These are phyloP conservation scores for Micropterix aruncella DNA, from an alignment of 2,888 invertebrate genomes.

Conservation along the genomic window DNA sequence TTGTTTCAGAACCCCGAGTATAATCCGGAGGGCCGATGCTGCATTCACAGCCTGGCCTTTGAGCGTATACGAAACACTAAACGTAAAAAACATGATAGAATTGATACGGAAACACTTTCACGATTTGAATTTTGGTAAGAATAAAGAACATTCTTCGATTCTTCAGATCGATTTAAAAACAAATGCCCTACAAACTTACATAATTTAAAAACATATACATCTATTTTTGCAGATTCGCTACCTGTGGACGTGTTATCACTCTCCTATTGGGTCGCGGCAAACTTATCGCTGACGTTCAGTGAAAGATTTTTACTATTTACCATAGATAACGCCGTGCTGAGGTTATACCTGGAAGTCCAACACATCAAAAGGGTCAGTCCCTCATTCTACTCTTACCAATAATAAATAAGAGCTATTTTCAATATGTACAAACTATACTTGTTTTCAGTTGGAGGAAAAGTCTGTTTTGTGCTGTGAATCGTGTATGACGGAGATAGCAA, in stretches of 20 bases:
- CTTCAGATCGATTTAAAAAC: too few relatives aligned
- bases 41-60: conserved; percentile 29
- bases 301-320: conserved; percentile 27
- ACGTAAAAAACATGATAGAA: conserved; percentile 13
- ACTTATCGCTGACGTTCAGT: conserved; percentile 24
- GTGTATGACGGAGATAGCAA: conserved; percentile 8
- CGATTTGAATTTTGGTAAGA: conserved; percentile 6
- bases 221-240: conserved; percentile 17
- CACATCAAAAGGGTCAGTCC: conserved; percentile 6
- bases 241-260: conserved; percentile 29
- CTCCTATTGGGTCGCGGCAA: conserved; percentile 35
- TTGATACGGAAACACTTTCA: conserved; percentile 8
- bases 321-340: conserved; percentile 26
- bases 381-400: background rate
- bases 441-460: background rate
- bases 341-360: conserved; percentile 26
- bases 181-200: too few relatives aligned
- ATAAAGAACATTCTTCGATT: too few relatives aligned
- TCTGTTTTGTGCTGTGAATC: background rate
- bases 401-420: too few relatives aligned
- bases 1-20: background rate
- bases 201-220: too few relatives aligned
- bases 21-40: conserved; percentile 20
- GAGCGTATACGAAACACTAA: conserved; percentile 29
- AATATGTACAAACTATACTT: too few relatives aligned